These are phyloP conservation scores for Wasmannia auropunctata DNA, from an alignment of 1,140 invertebrate genomes.

Conservation along the genomic window DNA sequence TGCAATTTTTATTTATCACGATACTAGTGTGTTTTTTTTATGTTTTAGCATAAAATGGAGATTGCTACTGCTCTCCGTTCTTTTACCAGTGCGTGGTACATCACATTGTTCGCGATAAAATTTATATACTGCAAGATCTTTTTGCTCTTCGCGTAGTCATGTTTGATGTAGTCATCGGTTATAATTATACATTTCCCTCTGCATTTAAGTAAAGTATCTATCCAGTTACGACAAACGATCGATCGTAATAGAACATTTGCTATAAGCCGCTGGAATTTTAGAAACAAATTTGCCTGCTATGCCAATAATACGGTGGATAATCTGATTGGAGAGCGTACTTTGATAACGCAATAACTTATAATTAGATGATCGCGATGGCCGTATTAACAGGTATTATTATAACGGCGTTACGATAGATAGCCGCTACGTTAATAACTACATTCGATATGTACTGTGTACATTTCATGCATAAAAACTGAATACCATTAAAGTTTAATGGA, in stretches of 20 bases:
- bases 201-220: slow-evolving; percentile 12
- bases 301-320: slow-evolving; percentile 61
- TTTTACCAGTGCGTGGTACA: neutral
- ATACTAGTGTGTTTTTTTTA: neutral
- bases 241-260: slow-evolving; percentile 33
- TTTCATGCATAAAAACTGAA: slow-evolving; percentile 71
- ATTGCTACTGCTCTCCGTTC: neutral
- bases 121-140: neutral
- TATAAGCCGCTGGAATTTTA: slow-evolving; percentile 42
- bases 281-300: slow-evolving; percentile 57
- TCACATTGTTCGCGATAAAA: neutral
- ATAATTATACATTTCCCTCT: neutral
- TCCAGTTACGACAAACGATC: slow-evolving; percentile 9
- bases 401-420: slow-evolving; percentile 72
- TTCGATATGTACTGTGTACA: slow-evolving; percentile 63
- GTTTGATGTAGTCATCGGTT: neutral
- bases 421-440: slow-evolving; percentile 68
- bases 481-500: slow-evolving; percentile 75
- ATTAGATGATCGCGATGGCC: slow-evolving; percentile 69
- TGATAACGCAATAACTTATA: slow-evolving; percentile 72
- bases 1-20: neutral
- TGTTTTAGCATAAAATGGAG: neutral
- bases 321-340: slow-evolving; percentile 67
- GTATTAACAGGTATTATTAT: slow-evolving; percentile 74
- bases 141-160: no score